Percentiles rank a stretch among this genome's conserved stretches.
Evolutionary conservation across 2,113 vertebrate species (phyloP).

Genomic region (Thymallus thymallus): DNA sequence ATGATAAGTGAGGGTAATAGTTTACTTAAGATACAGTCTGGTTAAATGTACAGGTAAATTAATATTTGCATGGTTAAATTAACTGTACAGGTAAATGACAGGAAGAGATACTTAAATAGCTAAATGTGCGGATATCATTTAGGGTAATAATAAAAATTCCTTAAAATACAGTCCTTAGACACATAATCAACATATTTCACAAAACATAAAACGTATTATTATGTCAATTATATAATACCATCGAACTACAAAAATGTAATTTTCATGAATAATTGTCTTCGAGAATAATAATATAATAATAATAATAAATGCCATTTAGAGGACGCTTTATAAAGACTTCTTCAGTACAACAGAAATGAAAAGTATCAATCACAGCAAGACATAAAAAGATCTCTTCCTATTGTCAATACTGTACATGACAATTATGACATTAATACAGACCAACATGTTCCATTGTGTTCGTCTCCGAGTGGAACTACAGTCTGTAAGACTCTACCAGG

Average conservation of each 20-base stretch:
- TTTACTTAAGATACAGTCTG: too few relatives aligned
- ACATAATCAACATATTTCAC: too few relatives aligned
- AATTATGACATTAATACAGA: conserved; percentile 13
- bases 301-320: not conserved
- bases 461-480: not conserved
- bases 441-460: conserved; percentile 39
- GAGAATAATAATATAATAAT: too few relatives aligned
- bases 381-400: not conserved
- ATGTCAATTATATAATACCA: not conserved
- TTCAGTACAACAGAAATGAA: not conserved
- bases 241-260: not conserved
- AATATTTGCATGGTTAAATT: too few relatives aligned
- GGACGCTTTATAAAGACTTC: not conserved
- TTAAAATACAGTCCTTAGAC: too few relatives aligned
- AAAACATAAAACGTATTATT: not conserved
- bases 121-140: too few relatives aligned
- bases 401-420: conserved; percentile 1
- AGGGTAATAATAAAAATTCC: too few relatives aligned
- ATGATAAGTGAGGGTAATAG: too few relatives aligned
- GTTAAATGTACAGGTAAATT: too few relatives aligned
- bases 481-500: conserved; percentile 1
- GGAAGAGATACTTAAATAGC: too few relatives aligned
- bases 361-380: not conserved
- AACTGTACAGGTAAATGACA: too few relatives aligned
- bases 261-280: not conserved